These are phyloP conservation scores for Serinus canaria DNA, from an alignment of 2,113 vertebrate genomes.

Conservation along the genomic window DNA sequence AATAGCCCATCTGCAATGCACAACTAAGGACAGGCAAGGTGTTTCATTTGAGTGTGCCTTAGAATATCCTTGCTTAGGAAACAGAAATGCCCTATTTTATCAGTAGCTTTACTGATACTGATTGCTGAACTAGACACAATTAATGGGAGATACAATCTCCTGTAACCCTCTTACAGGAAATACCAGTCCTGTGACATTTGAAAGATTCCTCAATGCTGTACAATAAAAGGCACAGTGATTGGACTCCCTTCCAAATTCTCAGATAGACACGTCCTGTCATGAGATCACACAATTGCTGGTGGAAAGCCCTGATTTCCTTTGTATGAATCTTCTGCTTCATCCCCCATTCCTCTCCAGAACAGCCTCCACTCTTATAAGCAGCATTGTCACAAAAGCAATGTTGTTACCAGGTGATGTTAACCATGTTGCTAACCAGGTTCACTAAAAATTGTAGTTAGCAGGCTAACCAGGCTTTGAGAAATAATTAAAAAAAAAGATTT, in stretches of 20 bases:
- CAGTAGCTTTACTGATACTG: not conserved
- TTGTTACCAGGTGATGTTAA: not conserved
- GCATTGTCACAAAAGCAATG: not conserved
- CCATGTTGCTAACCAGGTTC: not conserved
- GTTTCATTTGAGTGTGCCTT: conserved; percentile 29
- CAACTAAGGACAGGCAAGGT: conserved; percentile 1
- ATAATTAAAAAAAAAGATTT: not conserved
- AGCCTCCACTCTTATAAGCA: not conserved
- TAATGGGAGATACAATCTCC: not conserved
- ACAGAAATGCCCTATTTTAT: not conserved
- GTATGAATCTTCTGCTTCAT: not conserved
- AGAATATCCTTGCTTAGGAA: not conserved
- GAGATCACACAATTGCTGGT: not conserved
- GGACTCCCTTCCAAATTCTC: not conserved
- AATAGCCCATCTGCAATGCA: conserved; percentile 16
- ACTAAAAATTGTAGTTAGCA: not conserved
- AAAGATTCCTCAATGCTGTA: not conserved
- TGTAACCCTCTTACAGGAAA: not conserved
- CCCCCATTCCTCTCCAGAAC: not conserved
- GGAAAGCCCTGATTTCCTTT: not conserved
- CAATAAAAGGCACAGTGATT: not conserved
- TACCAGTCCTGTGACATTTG: not conserved
- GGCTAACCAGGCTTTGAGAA: not conserved
- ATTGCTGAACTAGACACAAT: not conserved
- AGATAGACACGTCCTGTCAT: not conserved